Base-by-base conservation (phyloP, 2,888 invertebrate species). In the Lasioglossum vierecki region DNA sequence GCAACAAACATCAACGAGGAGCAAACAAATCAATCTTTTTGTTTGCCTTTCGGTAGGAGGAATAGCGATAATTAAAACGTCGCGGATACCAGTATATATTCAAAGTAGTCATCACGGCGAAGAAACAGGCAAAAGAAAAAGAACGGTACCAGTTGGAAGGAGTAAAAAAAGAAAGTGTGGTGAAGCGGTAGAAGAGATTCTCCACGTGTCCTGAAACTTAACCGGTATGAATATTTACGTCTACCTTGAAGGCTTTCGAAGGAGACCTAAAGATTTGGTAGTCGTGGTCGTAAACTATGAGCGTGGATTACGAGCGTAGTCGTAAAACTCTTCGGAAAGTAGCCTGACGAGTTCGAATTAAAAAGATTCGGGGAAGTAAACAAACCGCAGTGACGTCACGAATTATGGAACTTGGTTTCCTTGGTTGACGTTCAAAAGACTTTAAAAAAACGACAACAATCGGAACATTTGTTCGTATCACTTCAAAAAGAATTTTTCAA, bases 201-300 rank as follows among this genome's bases (percentile, higher is more conserved):
- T 87, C 83, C 88, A 83, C 85, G 84, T 83, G 89, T 82, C 72
- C 72, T 82, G 83, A 88, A 88, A 87, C 86, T 91, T 91, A 88
- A 68, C 76, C 49, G 46, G 63, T 87, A 89, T 90, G 92, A 91
- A 91, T 91, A 91, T 91, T 91, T 89, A 91, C 82, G 77, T 81
- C 46, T 79, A 76, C 83, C 79, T 84, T 74, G 71, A 82, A 85
- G 79, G 71, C 77, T 74, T 74, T 84, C 85, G 82, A 79, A 68
- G 68, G 44, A 26, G 76, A 66, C 63, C 74, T 66, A 49, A 80
- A 83, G 82, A 87, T 90, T 90, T 80, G 71, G 82, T 79, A 76
- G 78, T 68, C 72, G 82, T 46, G 70, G 76, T 76, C 77, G 77
- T 84, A 88, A 90, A 90, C 75, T 81, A 68, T 79, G 35, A 30